Percentiles rank a stretch among this genome's conserved stretches.
Evolutionary conservation across 2,888 invertebrate species (phyloP).

Genomic region (Acronicta alni): DNA sequence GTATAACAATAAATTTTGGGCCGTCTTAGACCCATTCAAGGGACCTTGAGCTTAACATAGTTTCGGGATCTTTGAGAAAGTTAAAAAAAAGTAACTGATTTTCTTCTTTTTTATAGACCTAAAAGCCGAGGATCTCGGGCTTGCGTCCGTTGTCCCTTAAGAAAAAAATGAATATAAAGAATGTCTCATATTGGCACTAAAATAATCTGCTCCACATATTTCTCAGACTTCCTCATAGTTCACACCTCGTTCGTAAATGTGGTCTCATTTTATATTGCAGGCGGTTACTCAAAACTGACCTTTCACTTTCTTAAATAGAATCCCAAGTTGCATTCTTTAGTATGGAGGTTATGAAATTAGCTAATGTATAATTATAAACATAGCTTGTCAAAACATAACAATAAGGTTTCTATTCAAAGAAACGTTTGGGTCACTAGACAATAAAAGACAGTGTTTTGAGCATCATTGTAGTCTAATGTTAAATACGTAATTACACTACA

Average conservation of each 20-base stretch:
- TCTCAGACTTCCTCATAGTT: slow-evolving; percentile 38
- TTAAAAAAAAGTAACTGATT: too few species aligned
- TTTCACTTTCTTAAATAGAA: slow-evolving; percentile 51
- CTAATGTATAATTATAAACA: slow-evolving; percentile 45
- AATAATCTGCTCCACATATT: slow-evolving; percentile 22
- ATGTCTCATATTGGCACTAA: not conserved
- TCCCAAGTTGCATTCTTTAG: slow-evolving; percentile 40
- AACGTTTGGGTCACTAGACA: not conserved
- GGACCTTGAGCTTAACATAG: too few species aligned
- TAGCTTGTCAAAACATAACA: slow-evolving; percentile 24
- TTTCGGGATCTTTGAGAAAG: too few species aligned
- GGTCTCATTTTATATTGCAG: slow-evolving; percentile 53
- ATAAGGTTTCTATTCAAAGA: slow-evolving; percentile 10
- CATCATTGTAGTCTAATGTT: too few species aligned
- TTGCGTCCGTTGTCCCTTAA: too few species aligned
- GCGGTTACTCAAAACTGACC: slow-evolving; percentile 51
- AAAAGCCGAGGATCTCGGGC: too few species aligned
- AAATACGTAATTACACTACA: too few species aligned
- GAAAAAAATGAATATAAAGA: too few species aligned
- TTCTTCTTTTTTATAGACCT: too few species aligned
- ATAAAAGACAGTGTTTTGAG: too few species aligned
- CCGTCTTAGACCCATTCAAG: too few species aligned
- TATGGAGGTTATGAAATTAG: slow-evolving; percentile 41
- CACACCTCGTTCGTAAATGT: slow-evolving; percentile 42
- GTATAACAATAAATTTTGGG: too few species aligned